Base-by-base conservation (phyloP, 2,797 vertebrate genomes). In the Ceryle rudis region DNA sequence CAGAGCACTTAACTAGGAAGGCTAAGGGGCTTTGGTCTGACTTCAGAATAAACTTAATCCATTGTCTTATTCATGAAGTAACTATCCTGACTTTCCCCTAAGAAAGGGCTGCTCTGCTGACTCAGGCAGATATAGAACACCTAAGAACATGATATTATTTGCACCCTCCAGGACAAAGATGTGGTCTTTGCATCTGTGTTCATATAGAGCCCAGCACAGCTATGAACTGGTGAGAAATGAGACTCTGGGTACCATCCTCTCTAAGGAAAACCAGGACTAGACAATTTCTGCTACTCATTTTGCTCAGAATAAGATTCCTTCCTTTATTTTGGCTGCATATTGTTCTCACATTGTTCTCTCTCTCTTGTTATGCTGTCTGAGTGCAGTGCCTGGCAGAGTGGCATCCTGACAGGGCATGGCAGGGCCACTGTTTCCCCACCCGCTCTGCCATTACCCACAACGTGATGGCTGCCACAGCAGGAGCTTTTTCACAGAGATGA, bases 171-270 rank as follows among this genome's bases (percentile, higher is more conserved):
- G 52, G 14, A 49, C 12, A 39, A 42, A 70, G n/a, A 10, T 2
- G 2, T 1, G 8, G 11, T 14, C 12, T 46, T 14, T 7, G 6
- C 35, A 18, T 14, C n/a, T 12, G 3, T 29, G 35, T 2, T 62
- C 29, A 17, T 9, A 22, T 17, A n/a, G 37, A 79, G 47, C 8
- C 12, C 2, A 2, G 64, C 72, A 33, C 21, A 51, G 12, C 35
- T 4, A 7, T 44, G 15, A 78, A 3, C 4, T 5, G 1, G 1
- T 8, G 21, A 72, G 13, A 26, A 62, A 9, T 0, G 2, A 54
- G 54, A 3, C 9, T 25, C 47, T 4, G 28, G 14, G 12, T 35
- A 72, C 7, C 16, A 20, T 3, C 10, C 25, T 20, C 37, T 20
- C 37, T 2, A 19, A 73, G 44, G 7, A 39, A 83, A 94, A 25